Conservation (phyloP, 1,140 invertebrate genomes). For the Listronotus bonariensis region DNA sequence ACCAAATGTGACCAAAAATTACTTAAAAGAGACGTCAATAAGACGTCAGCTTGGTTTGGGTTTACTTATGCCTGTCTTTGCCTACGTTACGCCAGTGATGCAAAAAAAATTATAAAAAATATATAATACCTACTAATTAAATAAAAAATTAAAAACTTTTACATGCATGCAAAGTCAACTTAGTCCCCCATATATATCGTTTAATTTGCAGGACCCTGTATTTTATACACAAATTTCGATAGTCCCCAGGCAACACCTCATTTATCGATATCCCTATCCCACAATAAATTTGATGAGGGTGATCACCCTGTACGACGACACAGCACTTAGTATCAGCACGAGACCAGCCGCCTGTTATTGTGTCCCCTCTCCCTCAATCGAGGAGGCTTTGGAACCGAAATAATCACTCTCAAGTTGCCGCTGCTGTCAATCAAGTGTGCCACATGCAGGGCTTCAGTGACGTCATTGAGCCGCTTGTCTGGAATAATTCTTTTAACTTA, state of each 20-base stretch:
- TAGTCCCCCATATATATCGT: too few relatives aligned
- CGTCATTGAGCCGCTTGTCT: constrained; percentile 25
- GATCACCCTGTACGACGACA: constrained; percentile 9
- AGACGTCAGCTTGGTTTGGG: too few relatives aligned
- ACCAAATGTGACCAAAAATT: too few relatives aligned
- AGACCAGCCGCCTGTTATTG: constrained; percentile 27
- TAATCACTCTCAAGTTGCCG: constrained; percentile 25
- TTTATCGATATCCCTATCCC: constrained; percentile 22
- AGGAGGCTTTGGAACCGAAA: constrained; percentile 18
- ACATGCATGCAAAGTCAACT: too few relatives aligned
- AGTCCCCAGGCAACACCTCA: neutral
- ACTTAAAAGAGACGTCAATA: too few relatives aligned
- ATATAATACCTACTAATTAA: too few relatives aligned
- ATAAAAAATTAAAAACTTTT: too few relatives aligned
- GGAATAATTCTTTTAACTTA: constrained; percentile 25
- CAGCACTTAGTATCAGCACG: constrained; percentile 31
- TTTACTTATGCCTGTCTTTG: too few relatives aligned
- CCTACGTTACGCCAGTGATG: too few relatives aligned
- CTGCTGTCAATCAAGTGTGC: constrained; percentile 33
- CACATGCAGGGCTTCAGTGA: constrained; percentile 36
- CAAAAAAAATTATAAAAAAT: too few relatives aligned
- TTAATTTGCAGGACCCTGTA: too few relatives aligned
- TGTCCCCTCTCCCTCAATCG: constrained; percentile 7
- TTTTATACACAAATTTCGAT: too few relatives aligned
- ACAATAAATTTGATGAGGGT: constrained; percentile 5